Conservation (phyloP, 1,140 invertebrate genomes). For the Hyles vespertilio region DNA sequence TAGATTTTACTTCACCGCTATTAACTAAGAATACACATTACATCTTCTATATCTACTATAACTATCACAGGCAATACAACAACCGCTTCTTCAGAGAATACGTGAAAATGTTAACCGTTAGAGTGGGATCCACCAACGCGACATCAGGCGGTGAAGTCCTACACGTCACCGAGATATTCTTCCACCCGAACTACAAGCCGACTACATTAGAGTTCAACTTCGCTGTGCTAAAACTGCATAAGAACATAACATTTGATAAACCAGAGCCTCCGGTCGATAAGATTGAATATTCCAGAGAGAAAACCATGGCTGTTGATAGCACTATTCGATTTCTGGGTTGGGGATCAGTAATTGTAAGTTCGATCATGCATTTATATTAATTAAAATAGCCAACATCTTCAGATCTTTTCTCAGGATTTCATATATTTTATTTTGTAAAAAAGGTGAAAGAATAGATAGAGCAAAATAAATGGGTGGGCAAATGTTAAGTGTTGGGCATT, state of each 20-base stretch:
- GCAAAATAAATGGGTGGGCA: too few relatives aligned
- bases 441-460: too few relatives aligned
- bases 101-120: conserved; percentile 53
- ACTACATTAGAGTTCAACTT: conserved; percentile 55
- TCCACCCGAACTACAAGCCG: conserved; percentile 67
- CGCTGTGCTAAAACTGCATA: conserved; percentile 49
- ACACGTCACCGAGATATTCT: conserved; percentile 50
- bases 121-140: conserved; percentile 54
- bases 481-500: too few relatives aligned
- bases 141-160: conserved; percentile 52
- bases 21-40: too few relatives aligned
- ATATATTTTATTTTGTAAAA: too few relatives aligned
- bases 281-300: conserved; percentile 37
- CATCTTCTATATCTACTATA: too few relatives aligned
- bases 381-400: background rate
- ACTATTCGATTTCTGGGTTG: conserved; percentile 57
- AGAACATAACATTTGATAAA: conserved; percentile 42
- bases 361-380: background rate
- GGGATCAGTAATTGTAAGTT: conserved; percentile 59
- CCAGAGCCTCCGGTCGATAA: conserved; percentile 19
- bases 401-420: too few relatives aligned
- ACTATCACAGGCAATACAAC: conserved; percentile 51
- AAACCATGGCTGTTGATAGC: conserved; percentile 37
- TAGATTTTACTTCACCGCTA: too few relatives aligned
- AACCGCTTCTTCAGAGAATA: conserved; percentile 65